phyloP scores from a whole-genome alignment of 2,113 vertebrate species.

The Xyrauchen texanus region DNA sequence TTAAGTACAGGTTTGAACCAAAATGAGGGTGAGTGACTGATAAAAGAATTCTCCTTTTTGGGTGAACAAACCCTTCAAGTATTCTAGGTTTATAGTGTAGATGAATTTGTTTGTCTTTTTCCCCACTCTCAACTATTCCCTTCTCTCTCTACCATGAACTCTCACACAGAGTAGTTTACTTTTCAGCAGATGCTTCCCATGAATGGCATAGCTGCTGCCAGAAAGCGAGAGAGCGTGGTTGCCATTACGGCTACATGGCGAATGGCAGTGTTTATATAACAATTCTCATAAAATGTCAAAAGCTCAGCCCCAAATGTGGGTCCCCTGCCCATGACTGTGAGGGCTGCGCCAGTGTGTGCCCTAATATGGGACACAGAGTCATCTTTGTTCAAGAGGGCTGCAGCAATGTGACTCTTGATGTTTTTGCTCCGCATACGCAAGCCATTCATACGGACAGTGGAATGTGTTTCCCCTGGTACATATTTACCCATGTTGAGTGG shows the following conservation, averaged over 20 bases:
- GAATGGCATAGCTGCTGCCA: constrained; percentile 5
- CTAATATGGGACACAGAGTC: constrained; percentile 49
- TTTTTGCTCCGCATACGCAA: constrained; percentile 36
- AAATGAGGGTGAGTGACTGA: too few species aligned
- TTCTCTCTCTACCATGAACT: background rate
- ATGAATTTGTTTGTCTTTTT: constrained; percentile 17
- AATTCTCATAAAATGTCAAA: constrained; percentile 37
- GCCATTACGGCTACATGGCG: constrained; percentile 35
- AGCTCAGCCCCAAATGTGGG: constrained; percentile 46
- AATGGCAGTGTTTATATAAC: constrained; percentile 47
- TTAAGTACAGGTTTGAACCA: too few species aligned
- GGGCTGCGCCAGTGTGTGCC: constrained; percentile 16
- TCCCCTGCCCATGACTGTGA: constrained; percentile 35
- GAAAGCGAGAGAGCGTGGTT: background rate
- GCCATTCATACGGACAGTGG: constrained; percentile 47
- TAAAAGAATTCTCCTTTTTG: too few species aligned
- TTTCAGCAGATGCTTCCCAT: constrained; percentile 27
- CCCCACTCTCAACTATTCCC: background rate
- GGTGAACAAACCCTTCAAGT: background rate
- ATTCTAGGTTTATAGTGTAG: constrained; percentile 1
- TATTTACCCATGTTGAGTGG: constrained; percentile 34
- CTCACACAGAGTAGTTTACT: background rate
- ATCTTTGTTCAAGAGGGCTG: constrained; percentile 53
- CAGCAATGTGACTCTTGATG: constrained; percentile 48
- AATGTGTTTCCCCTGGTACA: constrained; percentile 52